Conservation (phyloP, 2,797 vertebrate species). For the Myiothlypis chrysogaster region DNA sequence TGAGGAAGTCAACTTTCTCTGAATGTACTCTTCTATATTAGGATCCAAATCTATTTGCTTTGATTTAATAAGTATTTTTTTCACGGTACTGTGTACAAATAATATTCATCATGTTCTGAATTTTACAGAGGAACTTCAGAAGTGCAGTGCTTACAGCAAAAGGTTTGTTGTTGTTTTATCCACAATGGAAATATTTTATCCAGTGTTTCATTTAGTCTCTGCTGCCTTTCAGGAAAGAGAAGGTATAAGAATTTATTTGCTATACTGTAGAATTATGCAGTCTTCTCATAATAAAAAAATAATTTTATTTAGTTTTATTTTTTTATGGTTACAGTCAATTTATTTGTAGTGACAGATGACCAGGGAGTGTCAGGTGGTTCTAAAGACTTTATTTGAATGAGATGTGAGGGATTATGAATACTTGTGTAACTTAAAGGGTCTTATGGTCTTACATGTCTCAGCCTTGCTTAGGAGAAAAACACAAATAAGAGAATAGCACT, state of each 20-base stretch:
- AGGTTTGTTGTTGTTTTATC: not conserved
- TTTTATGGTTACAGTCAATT: not conserved
- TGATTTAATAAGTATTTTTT: constrained; percentile 23
- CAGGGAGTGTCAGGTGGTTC: not conserved
- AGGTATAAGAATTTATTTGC: not conserved
- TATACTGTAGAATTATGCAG: not conserved
- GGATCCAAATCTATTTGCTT: not conserved
- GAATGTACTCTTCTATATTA: not conserved
- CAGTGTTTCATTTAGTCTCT: not conserved
- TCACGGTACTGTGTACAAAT: constrained; percentile 8
- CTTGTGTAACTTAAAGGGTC: not conserved
- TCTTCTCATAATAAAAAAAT: not conserved
- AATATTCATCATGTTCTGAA: not conserved
- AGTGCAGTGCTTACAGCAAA: not conserved
- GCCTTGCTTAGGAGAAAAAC: not conserved
- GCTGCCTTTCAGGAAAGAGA: not conserved
- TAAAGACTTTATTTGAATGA: not conserved
- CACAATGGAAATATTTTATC: not conserved
- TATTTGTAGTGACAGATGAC: not conserved
- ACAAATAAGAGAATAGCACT: fast-evolving
- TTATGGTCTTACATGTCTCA: not conserved
- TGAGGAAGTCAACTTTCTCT: not conserved
- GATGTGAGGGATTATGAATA: not conserved
- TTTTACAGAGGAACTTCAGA: not conserved
- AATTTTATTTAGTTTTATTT: not conserved